These are phyloP conservation scores for Saturnia japonica DNA, from an alignment of 2,888 invertebrate species.

Conservation along the genomic window DNA sequence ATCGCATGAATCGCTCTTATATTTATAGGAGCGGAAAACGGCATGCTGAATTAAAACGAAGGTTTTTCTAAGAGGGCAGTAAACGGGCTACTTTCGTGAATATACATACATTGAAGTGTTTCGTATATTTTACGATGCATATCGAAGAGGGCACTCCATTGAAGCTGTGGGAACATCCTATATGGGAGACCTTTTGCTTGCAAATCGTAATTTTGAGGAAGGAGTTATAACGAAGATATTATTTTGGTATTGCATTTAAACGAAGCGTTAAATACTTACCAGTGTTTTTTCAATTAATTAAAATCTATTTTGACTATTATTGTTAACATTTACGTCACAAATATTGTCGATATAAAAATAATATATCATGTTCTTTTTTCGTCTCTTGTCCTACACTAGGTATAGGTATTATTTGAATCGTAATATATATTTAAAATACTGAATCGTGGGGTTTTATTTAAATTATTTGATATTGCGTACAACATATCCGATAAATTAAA, in stretches of 20 bases:
- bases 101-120: constrained; percentile 75
- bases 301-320: too few relatives aligned
- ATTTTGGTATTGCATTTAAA: not conserved
- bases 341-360: too few relatives aligned
- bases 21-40: constrained; percentile 64
- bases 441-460: too few relatives aligned
- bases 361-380: too few relatives aligned
- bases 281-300: too few relatives aligned
- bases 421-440: too few relatives aligned
- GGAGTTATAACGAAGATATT: not conserved
- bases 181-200: not conserved
- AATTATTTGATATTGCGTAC: too few relatives aligned
- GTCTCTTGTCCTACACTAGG: too few relatives aligned
- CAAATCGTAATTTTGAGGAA: not conserved
- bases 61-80: constrained; percentile 79
- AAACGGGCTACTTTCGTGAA: constrained; percentile 68
- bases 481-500: too few relatives aligned
- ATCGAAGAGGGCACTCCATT: not conserved
- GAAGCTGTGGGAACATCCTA: not conserved
- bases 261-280: too few relatives aligned
- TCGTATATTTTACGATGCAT: constrained; percentile 79
- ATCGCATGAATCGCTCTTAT: constrained; percentile 66
- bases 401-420: too few relatives aligned
- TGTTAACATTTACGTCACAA: too few relatives aligned
- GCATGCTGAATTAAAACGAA: constrained; percentile 76